These are phyloP conservation scores for Hesperophylax magnus DNA, from an alignment of 1,140 invertebrate genomes.

Conservation along the genomic window DNA sequence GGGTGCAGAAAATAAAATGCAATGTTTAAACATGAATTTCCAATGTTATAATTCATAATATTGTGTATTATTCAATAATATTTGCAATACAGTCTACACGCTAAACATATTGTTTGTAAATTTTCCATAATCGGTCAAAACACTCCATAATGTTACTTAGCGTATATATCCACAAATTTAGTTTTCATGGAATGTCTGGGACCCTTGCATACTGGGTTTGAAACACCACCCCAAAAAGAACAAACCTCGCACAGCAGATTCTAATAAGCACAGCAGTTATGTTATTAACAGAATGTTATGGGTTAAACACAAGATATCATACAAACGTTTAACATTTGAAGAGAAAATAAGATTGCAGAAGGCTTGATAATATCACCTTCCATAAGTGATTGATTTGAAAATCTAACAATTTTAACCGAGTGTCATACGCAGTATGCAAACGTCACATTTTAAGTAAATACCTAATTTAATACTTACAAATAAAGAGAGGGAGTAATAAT, in stretches of 20 bases:
- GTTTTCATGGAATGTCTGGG: neutral
- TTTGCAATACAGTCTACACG: conserved; percentile 57
- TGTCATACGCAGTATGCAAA: conserved; percentile 24
- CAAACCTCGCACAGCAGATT: no score
- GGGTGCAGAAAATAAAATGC: conserved; percentile 26
- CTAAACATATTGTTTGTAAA: conserved; percentile 55
- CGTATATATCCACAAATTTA: conserved; percentile 1
- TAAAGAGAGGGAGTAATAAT: conserved; percentile 15
- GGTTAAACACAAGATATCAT: no score
- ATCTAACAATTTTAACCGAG: neutral
- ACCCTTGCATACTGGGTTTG: neutral
- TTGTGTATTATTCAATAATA: conserved; percentile 57
- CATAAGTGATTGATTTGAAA: neutral
- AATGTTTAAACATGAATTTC: conserved; percentile 55
- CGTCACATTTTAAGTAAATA: conserved; percentile 37
- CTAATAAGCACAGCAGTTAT: no score
- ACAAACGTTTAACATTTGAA: no score
- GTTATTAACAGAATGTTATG: no score
- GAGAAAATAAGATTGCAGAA: no score
- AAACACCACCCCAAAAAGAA: neutral
- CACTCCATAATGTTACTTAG: conserved; percentile 1
- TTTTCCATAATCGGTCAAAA: conserved; percentile 35
- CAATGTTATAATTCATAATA: conserved; percentile 57
- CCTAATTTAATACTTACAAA: conserved; percentile 38
- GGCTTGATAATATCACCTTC: no score